These are phyloP conservation scores for Atrichornis clamosus DNA, from an alignment of 2,113 vertebrate species.

Conservation along the genomic window DNA sequence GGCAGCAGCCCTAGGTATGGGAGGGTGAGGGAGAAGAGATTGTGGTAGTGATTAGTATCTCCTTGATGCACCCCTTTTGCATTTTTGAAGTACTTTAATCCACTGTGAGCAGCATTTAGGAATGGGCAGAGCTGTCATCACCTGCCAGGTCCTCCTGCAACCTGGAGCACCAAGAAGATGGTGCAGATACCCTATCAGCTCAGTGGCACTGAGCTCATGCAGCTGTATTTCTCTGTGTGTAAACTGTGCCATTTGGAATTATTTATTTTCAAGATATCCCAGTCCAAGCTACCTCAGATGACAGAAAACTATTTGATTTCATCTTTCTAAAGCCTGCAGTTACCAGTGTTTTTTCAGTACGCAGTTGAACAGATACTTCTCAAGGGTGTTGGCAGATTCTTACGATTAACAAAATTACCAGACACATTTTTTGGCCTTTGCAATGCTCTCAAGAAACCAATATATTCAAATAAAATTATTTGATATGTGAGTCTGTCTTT, in stretches of 20 bases:
- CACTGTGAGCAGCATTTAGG: neutral
- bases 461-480: neutral
- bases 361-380: neutral
- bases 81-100: neutral
- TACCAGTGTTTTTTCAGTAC: neutral
- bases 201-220: neutral
- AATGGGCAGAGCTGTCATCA: neutral
- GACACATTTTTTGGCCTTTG: neutral
- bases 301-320: neutral
- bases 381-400: neutral
- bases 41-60: neutral
- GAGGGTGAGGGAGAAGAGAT: neutral
- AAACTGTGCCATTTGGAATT: neutral
- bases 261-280: neutral
- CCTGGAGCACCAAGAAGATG: neutral
- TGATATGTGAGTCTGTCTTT: neutral
- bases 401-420: neutral
- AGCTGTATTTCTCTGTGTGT: neutral
- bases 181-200: neutral
- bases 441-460: neutral
- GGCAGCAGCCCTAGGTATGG: neutral
- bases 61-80: neutral
- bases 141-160: neutral
- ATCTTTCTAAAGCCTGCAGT: neutral
- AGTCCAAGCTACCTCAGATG: neutral